Evolutionary conservation across 2,797 vertebrate genomes (phyloP).

Genomic region (Peromyscus aztecus): DNA sequence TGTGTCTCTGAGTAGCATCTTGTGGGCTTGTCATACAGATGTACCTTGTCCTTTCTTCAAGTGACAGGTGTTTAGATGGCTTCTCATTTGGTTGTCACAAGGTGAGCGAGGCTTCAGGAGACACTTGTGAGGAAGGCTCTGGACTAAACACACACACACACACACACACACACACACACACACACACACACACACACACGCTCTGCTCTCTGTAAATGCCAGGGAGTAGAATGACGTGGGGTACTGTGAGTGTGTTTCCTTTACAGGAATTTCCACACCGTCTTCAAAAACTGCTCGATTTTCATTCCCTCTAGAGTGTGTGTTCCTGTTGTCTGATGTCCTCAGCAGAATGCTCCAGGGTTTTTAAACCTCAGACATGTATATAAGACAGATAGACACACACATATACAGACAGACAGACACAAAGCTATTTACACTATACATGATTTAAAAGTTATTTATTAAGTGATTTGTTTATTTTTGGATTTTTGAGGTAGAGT

Average conservation of each 20-base stretch:
- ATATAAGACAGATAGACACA: neutral
- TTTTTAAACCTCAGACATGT: neutral
- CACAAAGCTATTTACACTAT: neutral
- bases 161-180: rapidly evolving
- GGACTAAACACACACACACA: rapidly evolving
- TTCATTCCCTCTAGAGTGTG: neutral
- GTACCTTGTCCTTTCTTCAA: neutral
- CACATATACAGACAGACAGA: neutral
- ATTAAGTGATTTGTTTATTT: neutral
- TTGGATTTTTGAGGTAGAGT: neutral
- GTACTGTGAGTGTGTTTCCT: neutral
- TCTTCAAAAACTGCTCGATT: neutral
- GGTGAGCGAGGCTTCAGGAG: neutral
- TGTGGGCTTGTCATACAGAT: neutral
- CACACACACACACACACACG: rapidly evolving
- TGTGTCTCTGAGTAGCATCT: neutral
- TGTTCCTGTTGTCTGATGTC: neutral
- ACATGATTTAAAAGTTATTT: neutral
- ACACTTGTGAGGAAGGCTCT: neutral
- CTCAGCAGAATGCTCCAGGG: neutral
- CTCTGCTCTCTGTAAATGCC: neutral
- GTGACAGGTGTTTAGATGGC: neutral
- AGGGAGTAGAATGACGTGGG: neutral
- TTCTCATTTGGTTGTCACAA: neutral
- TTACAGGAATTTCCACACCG: neutral